Evolutionary conservation across 2,888 invertebrate genomes (phyloP).

Genomic region (Spisula solida): DNA sequence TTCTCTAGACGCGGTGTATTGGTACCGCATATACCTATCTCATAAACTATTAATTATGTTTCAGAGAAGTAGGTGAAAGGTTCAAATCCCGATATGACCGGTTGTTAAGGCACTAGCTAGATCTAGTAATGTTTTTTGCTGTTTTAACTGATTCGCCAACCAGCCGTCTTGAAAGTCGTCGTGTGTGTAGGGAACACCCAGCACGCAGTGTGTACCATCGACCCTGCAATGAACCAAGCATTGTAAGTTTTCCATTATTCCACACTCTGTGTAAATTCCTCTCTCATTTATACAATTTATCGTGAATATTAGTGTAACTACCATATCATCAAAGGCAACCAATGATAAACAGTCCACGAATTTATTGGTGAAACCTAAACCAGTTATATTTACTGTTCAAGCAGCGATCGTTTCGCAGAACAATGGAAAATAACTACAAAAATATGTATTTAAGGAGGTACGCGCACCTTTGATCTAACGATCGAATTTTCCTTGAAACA

Average conservation of each 20-base stretch:
- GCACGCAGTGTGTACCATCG: background rate
- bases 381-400: background rate
- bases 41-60: too few species aligned
- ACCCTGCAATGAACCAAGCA: conserved; percentile 2
- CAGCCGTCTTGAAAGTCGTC: too few species aligned
- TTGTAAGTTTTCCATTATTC: background rate
- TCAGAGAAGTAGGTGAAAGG: too few species aligned
- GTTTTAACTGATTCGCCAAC: too few species aligned
- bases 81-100: too few species aligned
- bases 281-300: background rate
- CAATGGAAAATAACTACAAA: background rate
- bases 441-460: background rate
- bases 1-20: too few species aligned
- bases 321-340: conserved; percentile 8
- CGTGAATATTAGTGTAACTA: conserved; percentile 7
- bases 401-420: background rate
- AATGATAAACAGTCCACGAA: background rate
- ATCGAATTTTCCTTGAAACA: too few species aligned
- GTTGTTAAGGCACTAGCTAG: too few species aligned
- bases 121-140: too few species aligned
- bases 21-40: too few species aligned
- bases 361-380: conserved; percentile 8
- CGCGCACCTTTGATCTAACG: too few species aligned
- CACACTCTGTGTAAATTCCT: background rate
- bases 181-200: too few species aligned